Evolutionary conservation across 2,797 vertebrate species (phyloP).

Genomic region (Spondyliosoma cantharus): DNA sequence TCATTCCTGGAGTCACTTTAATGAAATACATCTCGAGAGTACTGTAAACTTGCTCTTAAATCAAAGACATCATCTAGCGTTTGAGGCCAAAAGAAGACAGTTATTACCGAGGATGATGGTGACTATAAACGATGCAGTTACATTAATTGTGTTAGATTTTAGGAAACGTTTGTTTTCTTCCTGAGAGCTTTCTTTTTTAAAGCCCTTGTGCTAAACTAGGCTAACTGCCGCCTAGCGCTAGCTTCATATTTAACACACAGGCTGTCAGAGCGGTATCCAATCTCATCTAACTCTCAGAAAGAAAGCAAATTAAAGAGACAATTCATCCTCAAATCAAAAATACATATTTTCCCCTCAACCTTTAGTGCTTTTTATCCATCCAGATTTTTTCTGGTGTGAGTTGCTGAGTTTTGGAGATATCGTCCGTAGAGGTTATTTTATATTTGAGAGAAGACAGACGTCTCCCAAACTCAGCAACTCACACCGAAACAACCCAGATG

Average conservation of each 20-base stretch:
- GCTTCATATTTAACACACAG: not conserved
- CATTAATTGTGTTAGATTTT: conserved; percentile 3
- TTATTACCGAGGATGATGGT: conserved; percentile 53
- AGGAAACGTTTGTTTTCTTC: conserved; percentile 11
- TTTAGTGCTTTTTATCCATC: too few relatives aligned
- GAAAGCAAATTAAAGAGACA: not conserved
- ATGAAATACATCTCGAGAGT: conserved; percentile 2
- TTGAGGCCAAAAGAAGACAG: conserved; percentile 28
- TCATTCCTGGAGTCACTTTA: conserved; percentile 12
- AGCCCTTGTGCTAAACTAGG: not conserved
- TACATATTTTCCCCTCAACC: too few relatives aligned
- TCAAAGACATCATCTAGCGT: conserved; percentile 19
- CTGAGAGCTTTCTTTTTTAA: conserved; percentile 6
- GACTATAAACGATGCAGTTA: conserved; percentile 11
- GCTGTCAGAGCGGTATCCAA: not conserved
- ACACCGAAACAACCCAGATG: too few relatives aligned
- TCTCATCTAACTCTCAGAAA: conserved; percentile 17
- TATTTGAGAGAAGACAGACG: too few relatives aligned
- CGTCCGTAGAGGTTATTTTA: too few relatives aligned
- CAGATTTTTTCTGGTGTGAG: too few relatives aligned
- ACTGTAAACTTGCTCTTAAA: not conserved
- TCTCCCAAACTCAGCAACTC: too few relatives aligned
- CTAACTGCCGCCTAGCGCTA: not conserved
- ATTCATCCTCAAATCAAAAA: too few relatives aligned
- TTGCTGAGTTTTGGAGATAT: too few relatives aligned